phyloP scores from a whole-genome alignment of 1,140 invertebrate genomes.

The Wiebesia pumilae region DNA sequence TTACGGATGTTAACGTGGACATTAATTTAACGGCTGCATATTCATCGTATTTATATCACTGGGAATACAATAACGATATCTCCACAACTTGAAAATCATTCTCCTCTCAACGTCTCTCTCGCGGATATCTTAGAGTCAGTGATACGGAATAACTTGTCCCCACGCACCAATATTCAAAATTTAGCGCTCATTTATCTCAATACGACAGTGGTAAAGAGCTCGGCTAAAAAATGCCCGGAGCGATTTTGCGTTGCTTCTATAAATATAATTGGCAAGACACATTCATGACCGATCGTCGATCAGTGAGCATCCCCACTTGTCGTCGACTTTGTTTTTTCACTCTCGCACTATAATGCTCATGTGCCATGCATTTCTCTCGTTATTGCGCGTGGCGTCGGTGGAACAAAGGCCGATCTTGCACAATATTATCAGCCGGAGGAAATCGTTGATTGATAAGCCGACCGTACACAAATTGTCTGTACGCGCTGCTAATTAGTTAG shows the following conservation, averaged over 20 bases:
- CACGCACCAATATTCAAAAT: neutral
- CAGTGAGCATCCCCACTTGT: neutral
- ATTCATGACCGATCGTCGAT: neutral
- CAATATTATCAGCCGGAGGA: neutral
- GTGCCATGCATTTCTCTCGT: neutral
- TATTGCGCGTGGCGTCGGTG: neutral
- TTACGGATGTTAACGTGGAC: neutral
- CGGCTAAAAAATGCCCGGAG: neutral
- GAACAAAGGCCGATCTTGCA: neutral
- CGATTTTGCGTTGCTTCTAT: neutral
- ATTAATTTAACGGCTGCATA: neutral
- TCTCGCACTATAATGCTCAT: neutral
- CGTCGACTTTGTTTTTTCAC: neutral
- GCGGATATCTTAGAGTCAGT: neutral
- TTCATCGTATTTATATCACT: neutral
- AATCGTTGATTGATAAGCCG: neutral
- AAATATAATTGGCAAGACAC: neutral
- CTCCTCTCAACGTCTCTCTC: neutral
- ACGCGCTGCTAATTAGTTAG: neutral
- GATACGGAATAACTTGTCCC: neutral
- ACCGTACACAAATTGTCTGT: neutral
- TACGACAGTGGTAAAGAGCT: neutral
- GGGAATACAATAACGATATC: neutral
- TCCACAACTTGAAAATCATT: neutral
- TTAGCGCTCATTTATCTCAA: constrained; percentile 30